phyloP scores from a whole-genome alignment of 2,888 invertebrate genomes.

The Mamestra brassicae region DNA sequence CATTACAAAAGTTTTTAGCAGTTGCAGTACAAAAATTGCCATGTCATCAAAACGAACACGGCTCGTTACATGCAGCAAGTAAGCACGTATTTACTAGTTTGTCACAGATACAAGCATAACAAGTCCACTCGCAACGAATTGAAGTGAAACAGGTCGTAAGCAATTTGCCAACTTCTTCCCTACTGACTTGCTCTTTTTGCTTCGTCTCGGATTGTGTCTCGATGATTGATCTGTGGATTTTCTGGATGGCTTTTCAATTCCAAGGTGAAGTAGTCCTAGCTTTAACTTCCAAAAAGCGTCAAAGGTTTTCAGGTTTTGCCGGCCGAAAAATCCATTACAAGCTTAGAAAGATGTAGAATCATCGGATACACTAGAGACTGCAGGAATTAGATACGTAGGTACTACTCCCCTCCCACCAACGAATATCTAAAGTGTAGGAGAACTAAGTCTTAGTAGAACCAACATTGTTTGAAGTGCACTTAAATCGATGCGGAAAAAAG shows the following conservation, averaged over 20 bases:
- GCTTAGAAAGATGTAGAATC: neutral
- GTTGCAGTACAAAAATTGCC: neutral
- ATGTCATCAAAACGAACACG: neutral
- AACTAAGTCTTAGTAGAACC: neutral
- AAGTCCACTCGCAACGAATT: constrained; percentile 64
- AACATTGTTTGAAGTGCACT: constrained; percentile 27
- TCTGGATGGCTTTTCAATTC: neutral
- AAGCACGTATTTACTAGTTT: constrained; percentile 28
- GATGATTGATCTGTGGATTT: constrained; percentile 13
- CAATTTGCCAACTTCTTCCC: constrained; percentile 62
- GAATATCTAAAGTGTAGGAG: constrained; percentile 1
- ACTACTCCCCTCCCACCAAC: neutral
- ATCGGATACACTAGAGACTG: neutral
- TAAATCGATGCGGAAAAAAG: constrained; percentile 23
- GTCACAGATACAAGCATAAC: constrained; percentile 30
- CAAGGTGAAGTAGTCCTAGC: too few species aligned
- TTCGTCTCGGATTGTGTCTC: constrained; percentile 1
- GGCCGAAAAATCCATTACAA: neutral
- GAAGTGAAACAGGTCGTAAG: constrained; percentile 60
- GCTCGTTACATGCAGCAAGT: neutral
- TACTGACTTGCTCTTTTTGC: constrained; percentile 39
- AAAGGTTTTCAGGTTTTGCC: neutral
- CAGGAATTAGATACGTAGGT: neutral
- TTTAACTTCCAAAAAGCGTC: too few species aligned
- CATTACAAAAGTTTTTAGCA: neutral